phyloP scores from a whole-genome alignment of 2,888 invertebrate species.

The Cylindroiulus punctatus region DNA sequence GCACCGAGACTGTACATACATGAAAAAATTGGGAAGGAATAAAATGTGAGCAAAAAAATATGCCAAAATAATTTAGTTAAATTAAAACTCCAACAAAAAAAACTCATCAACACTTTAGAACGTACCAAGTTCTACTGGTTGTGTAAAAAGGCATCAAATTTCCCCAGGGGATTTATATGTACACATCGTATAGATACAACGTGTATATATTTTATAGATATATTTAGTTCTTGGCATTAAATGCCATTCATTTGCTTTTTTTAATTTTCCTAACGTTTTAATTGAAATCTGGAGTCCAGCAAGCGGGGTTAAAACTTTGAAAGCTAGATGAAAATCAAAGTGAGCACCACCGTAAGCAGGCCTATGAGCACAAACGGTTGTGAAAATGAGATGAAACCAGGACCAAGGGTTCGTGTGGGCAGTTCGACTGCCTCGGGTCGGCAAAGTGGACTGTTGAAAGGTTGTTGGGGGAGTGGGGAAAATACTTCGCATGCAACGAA shows the following conservation, averaged over 20 bases:
- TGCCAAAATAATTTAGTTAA: constrained; percentile 51
- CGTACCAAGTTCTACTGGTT: constrained; percentile 52
- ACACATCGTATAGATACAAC: background rate
- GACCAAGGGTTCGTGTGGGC: background rate
- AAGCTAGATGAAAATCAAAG: constrained; percentile 29
- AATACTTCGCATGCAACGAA: constrained; percentile 19
- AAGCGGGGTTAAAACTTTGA: constrained; percentile 22
- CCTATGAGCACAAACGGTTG: background rate
- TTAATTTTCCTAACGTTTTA: background rate
- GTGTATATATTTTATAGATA: constrained; percentile 23
- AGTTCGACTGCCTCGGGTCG: background rate
- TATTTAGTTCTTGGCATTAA: background rate
- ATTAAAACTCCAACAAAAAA: constrained; percentile 48
- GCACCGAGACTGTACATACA: background rate
- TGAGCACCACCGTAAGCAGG: background rate
- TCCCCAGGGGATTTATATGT: constrained; percentile 37
- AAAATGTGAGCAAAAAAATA: constrained; percentile 54
- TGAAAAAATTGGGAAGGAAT: background rate
- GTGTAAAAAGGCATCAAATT: constrained; percentile 57
- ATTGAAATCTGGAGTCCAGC: constrained; percentile 17
- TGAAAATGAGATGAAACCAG: constrained; percentile 36
- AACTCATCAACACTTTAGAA: constrained; percentile 48
- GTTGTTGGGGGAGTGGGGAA: background rate
- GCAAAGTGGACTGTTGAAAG: constrained; percentile 22
- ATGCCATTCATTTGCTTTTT: background rate